These are phyloP conservation scores for Phrynocephalus vlangalii DNA, from an alignment of 2,797 vertebrate species.

Conservation along the genomic window DNA sequence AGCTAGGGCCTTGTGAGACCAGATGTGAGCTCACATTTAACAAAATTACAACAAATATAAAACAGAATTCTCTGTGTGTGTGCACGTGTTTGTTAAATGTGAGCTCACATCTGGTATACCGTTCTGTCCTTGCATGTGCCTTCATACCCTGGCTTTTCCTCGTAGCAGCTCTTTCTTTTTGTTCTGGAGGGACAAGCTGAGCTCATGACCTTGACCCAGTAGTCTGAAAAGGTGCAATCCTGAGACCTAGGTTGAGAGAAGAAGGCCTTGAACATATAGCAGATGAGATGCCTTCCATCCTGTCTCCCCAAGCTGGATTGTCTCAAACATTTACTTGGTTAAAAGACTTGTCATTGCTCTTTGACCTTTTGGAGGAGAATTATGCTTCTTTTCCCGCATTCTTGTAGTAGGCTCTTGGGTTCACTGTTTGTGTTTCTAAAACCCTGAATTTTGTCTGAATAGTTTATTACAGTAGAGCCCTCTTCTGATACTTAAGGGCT, in stretches of 20 bases:
- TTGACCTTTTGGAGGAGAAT: background rate
- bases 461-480: background rate
- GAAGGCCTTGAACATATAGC: background rate
- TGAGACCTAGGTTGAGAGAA: background rate
- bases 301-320: background rate
- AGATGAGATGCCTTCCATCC: background rate
- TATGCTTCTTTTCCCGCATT: background rate
- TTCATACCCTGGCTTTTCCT: background rate
- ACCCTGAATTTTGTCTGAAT: background rate
- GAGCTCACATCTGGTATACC: too few species aligned
- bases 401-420: background rate
- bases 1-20: background rate
- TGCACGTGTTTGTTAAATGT: too few species aligned
- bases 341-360: background rate
- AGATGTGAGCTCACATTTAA: background rate
- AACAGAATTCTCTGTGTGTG: too few species aligned
- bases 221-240: background rate
- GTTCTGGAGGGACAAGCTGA: background rate
- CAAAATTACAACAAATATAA: background rate
- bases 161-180: background rate
- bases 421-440: background rate
- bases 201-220: background rate
- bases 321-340: background rate
- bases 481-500: background rate
- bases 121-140: background rate